phyloP scores from a whole-genome alignment of 2,797 vertebrate species.

The Sardinella longiceps region DNA sequence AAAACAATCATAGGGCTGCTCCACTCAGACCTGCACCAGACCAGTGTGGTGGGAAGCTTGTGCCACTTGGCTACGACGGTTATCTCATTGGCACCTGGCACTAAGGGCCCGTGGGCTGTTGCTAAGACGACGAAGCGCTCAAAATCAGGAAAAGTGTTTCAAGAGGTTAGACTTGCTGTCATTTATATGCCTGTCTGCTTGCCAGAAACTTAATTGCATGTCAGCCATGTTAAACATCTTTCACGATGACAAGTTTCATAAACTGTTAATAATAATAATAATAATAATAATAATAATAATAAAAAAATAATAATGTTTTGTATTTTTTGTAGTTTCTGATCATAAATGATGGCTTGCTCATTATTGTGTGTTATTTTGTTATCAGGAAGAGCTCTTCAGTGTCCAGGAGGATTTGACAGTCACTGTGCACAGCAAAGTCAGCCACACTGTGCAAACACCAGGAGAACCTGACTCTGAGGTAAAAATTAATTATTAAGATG shows the following conservation, averaged over 20 bases:
- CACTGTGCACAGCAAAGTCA: constrained; percentile 59
- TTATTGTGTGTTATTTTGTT: constrained; percentile 3
- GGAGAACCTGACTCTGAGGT: constrained; percentile 68
- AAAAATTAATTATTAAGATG: not conserved
- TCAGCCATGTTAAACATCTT: not conserved
- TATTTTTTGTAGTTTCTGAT: not conserved
- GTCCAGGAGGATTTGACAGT: constrained; percentile 69
- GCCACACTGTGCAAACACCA: constrained; percentile 53
- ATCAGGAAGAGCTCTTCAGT: constrained; percentile 73
- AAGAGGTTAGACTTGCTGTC: constrained; percentile 61
- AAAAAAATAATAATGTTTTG: not conserved
- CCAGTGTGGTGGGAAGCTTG: constrained; percentile 69
- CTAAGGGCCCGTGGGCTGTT: constrained; percentile 56
- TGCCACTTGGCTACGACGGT: constrained; percentile 72
- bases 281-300: not conserved
- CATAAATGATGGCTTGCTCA: not conserved
- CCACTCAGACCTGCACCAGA: constrained; percentile 79
- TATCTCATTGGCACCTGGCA: constrained; percentile 64
- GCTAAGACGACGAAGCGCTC: constrained; percentile 72
- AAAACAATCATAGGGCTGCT: constrained; percentile 73
- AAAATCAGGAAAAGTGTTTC: constrained; percentile 75
- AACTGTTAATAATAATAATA: too few relatives aligned
- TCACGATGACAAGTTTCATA: too few relatives aligned
- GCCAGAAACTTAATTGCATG: not conserved
- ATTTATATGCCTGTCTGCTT: not conserved